Evolutionary conservation across 2,113 vertebrate species (phyloP).

Genomic region (Cyphomyrus plagiostoma): DNA sequence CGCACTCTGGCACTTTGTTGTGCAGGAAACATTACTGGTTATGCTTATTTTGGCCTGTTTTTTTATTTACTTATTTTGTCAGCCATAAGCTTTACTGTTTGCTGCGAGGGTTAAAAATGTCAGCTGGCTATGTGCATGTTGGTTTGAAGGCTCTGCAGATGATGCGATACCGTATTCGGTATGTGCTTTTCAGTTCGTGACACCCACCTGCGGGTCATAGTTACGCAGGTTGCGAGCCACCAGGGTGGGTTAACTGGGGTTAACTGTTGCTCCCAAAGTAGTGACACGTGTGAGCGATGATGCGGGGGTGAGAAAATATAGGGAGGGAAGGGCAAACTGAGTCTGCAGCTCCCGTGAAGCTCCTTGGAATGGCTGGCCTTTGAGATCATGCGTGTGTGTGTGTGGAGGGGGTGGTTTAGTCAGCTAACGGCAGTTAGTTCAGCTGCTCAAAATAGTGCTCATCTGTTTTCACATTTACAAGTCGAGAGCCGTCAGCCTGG

Average conservation of each 20-base stretch:
- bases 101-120: neutral
- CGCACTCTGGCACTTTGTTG: neutral
- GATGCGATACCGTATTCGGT: neutral
- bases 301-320: neutral
- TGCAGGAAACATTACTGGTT: neutral
- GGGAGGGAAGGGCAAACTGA: neutral
- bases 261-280: neutral
- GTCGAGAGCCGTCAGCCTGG: neutral
- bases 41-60: neutral
- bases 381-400: neutral
- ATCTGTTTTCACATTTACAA: slow-evolving; percentile 12
- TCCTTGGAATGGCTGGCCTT: neutral
- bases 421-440: neutral
- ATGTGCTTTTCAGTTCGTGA: neutral
- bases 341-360: neutral
- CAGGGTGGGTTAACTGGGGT: neutral
- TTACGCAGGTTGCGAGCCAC: neutral
- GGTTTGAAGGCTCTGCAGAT: neutral
- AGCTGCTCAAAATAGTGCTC: neutral
- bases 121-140: neutral
- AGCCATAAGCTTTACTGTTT: neutral
- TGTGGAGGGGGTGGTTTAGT: neutral
- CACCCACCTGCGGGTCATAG: neutral
- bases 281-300: neutral
- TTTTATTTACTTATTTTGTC: neutral